phyloP scores from a whole-genome alignment of 2,797 vertebrate species.

The Enteromius thamalakanensis region DNA sequence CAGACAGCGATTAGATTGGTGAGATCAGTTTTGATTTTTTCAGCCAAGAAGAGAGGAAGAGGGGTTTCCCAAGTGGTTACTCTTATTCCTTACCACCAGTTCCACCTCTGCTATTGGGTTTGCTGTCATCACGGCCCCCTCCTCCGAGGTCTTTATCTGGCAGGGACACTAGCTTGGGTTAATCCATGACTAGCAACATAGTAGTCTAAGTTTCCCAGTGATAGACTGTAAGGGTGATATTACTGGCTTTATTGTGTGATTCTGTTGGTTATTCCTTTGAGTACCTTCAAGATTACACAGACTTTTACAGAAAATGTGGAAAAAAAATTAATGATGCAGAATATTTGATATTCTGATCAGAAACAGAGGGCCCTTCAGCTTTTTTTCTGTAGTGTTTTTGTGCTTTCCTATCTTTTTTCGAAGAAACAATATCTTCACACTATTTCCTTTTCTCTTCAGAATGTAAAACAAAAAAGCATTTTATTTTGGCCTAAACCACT shows the following conservation, averaged over 20 bases:
- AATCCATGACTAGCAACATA: slow-evolving; percentile 15
- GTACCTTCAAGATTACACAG: not conserved
- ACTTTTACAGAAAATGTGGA: not conserved
- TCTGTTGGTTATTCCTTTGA: not conserved
- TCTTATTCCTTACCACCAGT: slow-evolving; percentile 61
- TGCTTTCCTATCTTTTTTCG: not conserved
- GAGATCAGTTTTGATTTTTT: not conserved
- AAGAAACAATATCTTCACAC: not conserved
- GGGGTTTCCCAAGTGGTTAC: slow-evolving; percentile 5
- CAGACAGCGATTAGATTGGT: slow-evolving; percentile 36
- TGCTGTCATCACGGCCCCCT: slow-evolving; percentile 57
- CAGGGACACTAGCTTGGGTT: slow-evolving; percentile 46
- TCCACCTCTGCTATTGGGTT: slow-evolving; percentile 53
- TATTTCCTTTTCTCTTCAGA: not conserved
- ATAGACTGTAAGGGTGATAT: slow-evolving; percentile 3
- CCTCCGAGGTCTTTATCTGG: slow-evolving; percentile 63
- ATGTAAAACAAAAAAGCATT: not conserved
- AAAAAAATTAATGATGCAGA: not conserved
- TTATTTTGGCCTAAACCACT: not conserved
- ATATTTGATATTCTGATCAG: not conserved
- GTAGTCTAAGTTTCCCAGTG: not conserved
- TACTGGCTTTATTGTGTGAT: not conserved
- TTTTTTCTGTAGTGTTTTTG: not conserved
- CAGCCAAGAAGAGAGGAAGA: slow-evolving; percentile 26
- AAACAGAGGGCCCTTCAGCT: slow-evolving; percentile 1